phyloP scores from a whole-genome alignment of 1,140 invertebrate genomes.

The Listronotus bonariensis region DNA sequence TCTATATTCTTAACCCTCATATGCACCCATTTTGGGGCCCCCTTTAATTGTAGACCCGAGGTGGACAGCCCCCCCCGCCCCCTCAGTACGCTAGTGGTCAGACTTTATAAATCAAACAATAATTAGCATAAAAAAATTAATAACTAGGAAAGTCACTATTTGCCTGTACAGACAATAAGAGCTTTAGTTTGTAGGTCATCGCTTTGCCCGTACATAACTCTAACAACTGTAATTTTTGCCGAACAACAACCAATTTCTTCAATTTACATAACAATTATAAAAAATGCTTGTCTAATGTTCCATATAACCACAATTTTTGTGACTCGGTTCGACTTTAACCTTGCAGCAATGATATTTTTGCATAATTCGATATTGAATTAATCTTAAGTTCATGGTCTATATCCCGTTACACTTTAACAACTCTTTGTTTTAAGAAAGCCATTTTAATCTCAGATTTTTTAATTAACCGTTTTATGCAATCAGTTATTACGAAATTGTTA shows the following conservation, averaged over 20 bases:
- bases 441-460: conserved; percentile 1
- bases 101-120: too few species aligned
- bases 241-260: conserved; percentile 1
- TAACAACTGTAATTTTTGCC: not conserved
- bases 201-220: too few species aligned
- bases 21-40: too few species aligned
- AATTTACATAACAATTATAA: conserved; percentile 11
- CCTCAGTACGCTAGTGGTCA: too few species aligned
- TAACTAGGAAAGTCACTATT: too few species aligned
- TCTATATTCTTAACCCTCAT: too few species aligned
- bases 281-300: conserved; percentile 18
- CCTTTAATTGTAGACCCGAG: too few species aligned
- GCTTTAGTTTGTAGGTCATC: not conserved
- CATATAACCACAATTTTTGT: conserved; percentile 27
- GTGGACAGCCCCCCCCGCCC: too few species aligned
- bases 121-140: too few species aligned
- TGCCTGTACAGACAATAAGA: too few species aligned
- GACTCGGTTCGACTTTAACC: conserved; percentile 18
- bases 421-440: conserved; percentile 18
- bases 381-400: conserved; percentile 29
- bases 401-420: conserved; percentile 29
- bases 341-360: conserved; percentile 28
- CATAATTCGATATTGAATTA: conserved; percentile 21
- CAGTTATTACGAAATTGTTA: conserved; percentile 10
- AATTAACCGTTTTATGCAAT: not conserved